phyloP scores from a whole-genome alignment of 1,140 invertebrate genomes.

The Temnothorax nylanderi region DNA sequence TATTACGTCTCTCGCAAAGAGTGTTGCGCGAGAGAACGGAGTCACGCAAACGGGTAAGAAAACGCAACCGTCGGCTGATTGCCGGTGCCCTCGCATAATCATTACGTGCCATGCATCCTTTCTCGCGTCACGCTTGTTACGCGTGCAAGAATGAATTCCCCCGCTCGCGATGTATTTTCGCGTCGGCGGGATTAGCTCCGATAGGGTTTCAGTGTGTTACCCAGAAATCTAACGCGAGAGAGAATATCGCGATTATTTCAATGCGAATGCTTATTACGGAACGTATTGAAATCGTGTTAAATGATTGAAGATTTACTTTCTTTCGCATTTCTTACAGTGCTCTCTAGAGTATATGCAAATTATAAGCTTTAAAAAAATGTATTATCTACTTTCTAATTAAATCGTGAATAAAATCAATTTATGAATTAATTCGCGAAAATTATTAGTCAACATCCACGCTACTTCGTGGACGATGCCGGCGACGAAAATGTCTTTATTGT shows the following conservation, averaged over 20 bases:
- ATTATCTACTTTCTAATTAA: background rate
- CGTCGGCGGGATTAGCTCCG: conserved; percentile 64
- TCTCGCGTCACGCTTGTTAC: conserved; percentile 75
- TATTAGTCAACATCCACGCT: background rate
- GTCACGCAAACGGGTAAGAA: conserved; percentile 36
- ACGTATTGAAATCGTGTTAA: background rate
- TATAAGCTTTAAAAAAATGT: background rate
- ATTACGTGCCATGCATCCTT: conserved; percentile 74
- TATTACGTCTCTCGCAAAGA: conserved; percentile 28
- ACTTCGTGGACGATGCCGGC: background rate
- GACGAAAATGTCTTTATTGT: background rate
- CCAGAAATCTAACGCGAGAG: conserved; percentile 4
- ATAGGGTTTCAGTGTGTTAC: conserved; percentile 44
- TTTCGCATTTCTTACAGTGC: too few species aligned
- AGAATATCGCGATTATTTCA: conserved; percentile 1
- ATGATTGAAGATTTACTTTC: background rate
- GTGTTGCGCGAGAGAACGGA: conserved; percentile 38
- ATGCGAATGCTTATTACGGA: background rate
- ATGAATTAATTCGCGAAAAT: background rate
- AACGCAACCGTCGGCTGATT: conserved; percentile 63
- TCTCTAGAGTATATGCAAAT: too few species aligned
- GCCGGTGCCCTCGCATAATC: conserved; percentile 69
- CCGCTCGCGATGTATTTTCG: conserved; percentile 55
- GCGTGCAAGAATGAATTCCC: conserved; percentile 59
- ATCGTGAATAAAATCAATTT: background rate